These are phyloP conservation scores for Ifrita kowaldi DNA, from an alignment of 2,113 vertebrate genomes.

Conservation along the genomic window DNA sequence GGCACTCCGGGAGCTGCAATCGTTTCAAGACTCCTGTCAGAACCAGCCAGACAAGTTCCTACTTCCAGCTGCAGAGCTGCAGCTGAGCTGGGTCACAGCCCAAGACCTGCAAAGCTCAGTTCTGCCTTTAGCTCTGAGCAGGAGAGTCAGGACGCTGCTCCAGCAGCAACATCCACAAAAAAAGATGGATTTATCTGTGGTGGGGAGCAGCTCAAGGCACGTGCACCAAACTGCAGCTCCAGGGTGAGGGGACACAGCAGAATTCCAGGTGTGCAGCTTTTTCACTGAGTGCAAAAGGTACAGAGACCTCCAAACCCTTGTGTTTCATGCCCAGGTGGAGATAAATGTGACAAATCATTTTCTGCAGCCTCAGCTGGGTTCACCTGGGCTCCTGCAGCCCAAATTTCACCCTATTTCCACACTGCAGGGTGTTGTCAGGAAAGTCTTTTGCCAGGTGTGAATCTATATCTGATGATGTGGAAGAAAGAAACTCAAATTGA, in stretches of 20 bases:
- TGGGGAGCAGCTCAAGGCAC: not conserved
- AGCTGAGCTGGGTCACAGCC: not conserved
- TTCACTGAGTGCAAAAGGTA: not conserved
- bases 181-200: not conserved
- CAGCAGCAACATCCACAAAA: not conserved
- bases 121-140: not conserved
- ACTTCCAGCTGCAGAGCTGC: not conserved
- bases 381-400: not conserved
- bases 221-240: not conserved
- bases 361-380: not conserved
- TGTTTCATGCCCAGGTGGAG: too few relatives aligned
- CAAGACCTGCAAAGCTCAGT: rapidly evolving
- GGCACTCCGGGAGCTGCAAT: not conserved
- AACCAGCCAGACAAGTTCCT: not conserved
- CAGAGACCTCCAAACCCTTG: not conserved
- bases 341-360: rapidly evolving
- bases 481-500: conserved; percentile 60
- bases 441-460: not conserved
- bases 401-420: not conserved
- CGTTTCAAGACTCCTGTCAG: rapidly evolving
- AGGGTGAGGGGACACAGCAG: not conserved
- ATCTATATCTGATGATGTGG: rapidly evolving
- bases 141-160: not conserved
- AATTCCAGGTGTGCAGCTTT: not conserved
- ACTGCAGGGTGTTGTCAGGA: not conserved